Conservation (phyloP, 1,140 invertebrate species). For the Goniozus legneri region DNA sequence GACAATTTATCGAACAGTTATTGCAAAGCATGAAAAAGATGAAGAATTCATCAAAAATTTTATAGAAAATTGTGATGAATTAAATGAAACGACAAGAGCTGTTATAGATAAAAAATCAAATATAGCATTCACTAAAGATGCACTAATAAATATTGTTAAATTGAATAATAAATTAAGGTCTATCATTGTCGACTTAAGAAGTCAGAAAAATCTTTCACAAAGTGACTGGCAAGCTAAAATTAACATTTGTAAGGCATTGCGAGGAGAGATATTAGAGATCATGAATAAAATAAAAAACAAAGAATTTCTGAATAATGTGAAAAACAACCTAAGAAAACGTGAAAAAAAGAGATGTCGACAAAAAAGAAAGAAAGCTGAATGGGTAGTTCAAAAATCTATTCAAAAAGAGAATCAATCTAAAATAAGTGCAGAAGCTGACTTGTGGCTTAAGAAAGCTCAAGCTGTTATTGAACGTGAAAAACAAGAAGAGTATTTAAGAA, state of each 20-base stretch:
- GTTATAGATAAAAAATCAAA: constrained; percentile 22
- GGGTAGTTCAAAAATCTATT: constrained; percentile 46
- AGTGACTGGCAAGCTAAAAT: constrained; percentile 56
- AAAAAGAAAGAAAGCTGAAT: constrained; percentile 49
- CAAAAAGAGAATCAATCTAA: constrained; percentile 41
- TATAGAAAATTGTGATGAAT: constrained; percentile 10
- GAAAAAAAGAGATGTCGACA: constrained; percentile 57
- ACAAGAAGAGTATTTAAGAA: constrained; percentile 64
- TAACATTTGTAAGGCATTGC: constrained; percentile 45
- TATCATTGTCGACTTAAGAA: constrained; percentile 46
- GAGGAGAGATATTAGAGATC: constrained; percentile 47
- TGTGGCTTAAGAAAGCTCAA: constrained; percentile 60
- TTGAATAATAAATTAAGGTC: constrained; percentile 48
- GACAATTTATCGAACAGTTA: not conserved
- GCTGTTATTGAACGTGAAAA: constrained; percentile 62
- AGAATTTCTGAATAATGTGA: constrained; percentile 48
- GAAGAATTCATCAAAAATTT: constrained; percentile 33
- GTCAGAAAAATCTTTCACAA: constrained; percentile 46
- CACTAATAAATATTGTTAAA: constrained; percentile 35
- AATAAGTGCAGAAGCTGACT: constrained; percentile 56
- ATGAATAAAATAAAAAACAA: constrained; percentile 46
- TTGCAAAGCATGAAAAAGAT: constrained; percentile 25
- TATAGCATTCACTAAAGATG: constrained; percentile 38
- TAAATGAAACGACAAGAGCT: constrained; percentile 8
- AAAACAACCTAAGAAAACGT: constrained; percentile 53